phyloP scores from a whole-genome alignment of 2,113 vertebrate genomes.

The Rallus limicola region DNA sequence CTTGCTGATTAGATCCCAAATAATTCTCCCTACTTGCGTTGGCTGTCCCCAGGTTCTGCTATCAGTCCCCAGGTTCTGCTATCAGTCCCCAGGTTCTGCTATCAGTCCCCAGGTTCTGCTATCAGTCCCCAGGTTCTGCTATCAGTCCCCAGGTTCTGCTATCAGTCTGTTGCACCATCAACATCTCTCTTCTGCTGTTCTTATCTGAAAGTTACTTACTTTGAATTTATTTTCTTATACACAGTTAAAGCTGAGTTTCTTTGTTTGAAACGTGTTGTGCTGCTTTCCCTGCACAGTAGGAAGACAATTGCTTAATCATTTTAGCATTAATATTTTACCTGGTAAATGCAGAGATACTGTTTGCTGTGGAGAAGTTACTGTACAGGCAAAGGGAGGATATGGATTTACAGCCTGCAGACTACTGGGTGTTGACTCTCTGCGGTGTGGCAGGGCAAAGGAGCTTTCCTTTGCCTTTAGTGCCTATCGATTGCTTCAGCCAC shows the following conservation, averaged over 20 bases:
- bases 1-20: not conserved
- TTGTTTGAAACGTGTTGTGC: not conserved
- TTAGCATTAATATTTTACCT: constrained; percentile 21
- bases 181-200: not conserved
- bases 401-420: not conserved
- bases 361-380: not conserved
- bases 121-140: not conserved
- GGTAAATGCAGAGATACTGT: not conserved
- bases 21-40: not conserved
- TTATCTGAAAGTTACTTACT: not conserved
- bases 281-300: not conserved
- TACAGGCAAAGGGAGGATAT: not conserved
- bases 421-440: not conserved
- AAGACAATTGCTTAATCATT: not conserved
- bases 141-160: not conserved
- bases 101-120: not conserved
- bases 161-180: not conserved
- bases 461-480: not conserved
- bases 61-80: not conserved
- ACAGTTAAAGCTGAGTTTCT: not conserved
- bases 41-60: not conserved
- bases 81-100: not conserved
- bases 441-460: not conserved
- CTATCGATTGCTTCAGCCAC: not conserved
- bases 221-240: not conserved